Base-by-base conservation (phyloP, 2,888 invertebrate genomes). In the Drosophila diplacantha region DNA sequence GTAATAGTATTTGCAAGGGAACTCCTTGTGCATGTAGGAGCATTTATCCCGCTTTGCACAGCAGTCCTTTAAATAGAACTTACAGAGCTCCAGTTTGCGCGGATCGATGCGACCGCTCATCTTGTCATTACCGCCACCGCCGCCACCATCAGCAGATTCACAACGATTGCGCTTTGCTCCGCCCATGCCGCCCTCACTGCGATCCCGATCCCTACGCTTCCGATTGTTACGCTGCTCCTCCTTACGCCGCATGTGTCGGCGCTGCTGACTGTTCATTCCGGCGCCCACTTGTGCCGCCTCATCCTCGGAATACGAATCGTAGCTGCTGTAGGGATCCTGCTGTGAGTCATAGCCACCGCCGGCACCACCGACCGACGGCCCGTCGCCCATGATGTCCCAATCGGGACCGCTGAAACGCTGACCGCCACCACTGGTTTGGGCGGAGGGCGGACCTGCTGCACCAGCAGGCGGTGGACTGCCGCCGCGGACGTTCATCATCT, bases 1-100 rank as follows among this genome's bases (percentile, higher is more conserved):
- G 87, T 99, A 98, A 89, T 94, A 97, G 90, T 94, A 98, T 90
- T 98, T 98, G 90, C 98, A 98, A 18, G 98, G 98, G 88, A 97
- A 98, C 88, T 98, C 97, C 82, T 94, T 93, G 89, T 98, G 98
- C 95, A 98, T 95, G 86, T 96, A 99, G 20, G 96, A 91, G 90
- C 98, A 99, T 89, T 96, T 95, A 79, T 97, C 97, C 82, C 96
- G 93, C 89, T 98, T 98, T 54, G 95, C 88, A 90, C 98, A 98
- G 87, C 96, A 96, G 75, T 96, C 96, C 93, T 95, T 95, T 64
- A 98, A 89, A 89, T 98, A 98, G 89, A 97, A 98, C 89, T 98
- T 98, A 89, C 98, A 99, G 3, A 98, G 89, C 88, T 98, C 98
- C 91, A 95, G 91, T 90, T 97, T 97, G 75, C 96, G 92, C 1